Percentiles rank a stretch among this genome's conserved stretches.
Evolutionary conservation across 2,113 vertebrate genomes (phyloP).

Genomic region (Syngnathus typhle): DNA sequence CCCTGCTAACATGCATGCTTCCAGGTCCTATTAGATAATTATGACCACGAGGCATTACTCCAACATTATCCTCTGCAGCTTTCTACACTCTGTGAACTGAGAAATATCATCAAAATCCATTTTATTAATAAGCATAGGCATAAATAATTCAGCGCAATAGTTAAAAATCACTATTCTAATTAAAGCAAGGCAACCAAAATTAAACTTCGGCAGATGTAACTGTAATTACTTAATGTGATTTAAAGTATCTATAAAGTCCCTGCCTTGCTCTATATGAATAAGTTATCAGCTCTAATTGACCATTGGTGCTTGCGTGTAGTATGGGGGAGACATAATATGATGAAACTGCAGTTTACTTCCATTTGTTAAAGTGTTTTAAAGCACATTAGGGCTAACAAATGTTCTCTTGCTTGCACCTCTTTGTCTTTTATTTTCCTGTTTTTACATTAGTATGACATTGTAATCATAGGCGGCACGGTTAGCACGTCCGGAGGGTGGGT

Average conservation of each 20-base stretch:
- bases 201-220: conserved; percentile 12
- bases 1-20: not conserved
- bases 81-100: conserved; percentile 14
- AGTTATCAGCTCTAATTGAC: conserved; percentile 34
- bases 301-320: conserved; percentile 3
- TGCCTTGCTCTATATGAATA: conserved; percentile 28
- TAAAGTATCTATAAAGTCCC: conserved; percentile 22
- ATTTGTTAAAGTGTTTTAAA: conserved; percentile 15
- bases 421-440: conserved; percentile 1
- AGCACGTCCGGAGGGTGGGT: too few relatives aligned
- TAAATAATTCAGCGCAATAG: conserved; percentile 47
- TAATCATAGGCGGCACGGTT: too few relatives aligned
- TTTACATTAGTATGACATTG: conserved; percentile 1
- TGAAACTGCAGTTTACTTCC: conserved; percentile 19
- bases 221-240: conserved; percentile 37
- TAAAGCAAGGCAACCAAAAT: conserved; percentile 22
- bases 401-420: conserved; percentile 1
- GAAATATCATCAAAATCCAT: conserved; percentile 32
- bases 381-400: conserved; percentile 4
- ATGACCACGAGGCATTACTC: conserved; percentile 13
- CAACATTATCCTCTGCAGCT: conserved; percentile 4
- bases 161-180: conserved; percentile 34
- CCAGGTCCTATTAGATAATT: not conserved
- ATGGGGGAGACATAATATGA: conserved; percentile 7
- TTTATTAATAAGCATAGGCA: conserved; percentile 28